Percentiles rank a stretch among this genome's conserved stretches.
Evolutionary conservation across 2,797 vertebrate genomes (phyloP).

Genomic region (Stomatorhinus walkeri): DNA sequence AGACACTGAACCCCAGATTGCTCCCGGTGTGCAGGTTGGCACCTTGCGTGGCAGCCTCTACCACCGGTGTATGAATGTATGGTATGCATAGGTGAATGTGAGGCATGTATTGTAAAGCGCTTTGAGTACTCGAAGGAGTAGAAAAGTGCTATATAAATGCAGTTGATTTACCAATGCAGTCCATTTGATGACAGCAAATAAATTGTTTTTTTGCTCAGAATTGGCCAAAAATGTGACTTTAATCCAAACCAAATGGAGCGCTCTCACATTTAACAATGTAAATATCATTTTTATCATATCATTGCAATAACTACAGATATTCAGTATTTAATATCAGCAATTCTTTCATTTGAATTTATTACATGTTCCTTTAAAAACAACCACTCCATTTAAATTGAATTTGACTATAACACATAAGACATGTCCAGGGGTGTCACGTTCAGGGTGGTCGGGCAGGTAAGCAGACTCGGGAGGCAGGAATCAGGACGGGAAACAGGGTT

Average conservation of each 20-base stretch:
- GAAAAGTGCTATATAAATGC: too few relatives aligned
- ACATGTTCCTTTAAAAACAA: neutral
- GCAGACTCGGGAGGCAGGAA: too few relatives aligned
- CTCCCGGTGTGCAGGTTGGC: too few relatives aligned
- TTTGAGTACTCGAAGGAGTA: too few relatives aligned
- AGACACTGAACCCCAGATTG: too few relatives aligned
- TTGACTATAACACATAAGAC: neutral
- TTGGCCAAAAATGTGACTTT: neutral
- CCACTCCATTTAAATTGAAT: neutral
- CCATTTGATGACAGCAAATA: neutral
- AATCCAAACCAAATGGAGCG: neutral
- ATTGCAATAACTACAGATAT: neutral
- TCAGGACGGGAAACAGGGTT: too few relatives aligned
- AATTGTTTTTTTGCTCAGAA: neutral
- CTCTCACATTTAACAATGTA: neutral
- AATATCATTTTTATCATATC: neutral
- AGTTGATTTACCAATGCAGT: too few relatives aligned
- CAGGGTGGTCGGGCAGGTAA: too few relatives aligned
- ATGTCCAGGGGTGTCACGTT: neutral
- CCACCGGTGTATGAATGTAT: too few relatives aligned
- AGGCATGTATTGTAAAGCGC: too few relatives aligned
- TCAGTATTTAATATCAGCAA: neutral
- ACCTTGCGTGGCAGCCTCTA: too few relatives aligned
- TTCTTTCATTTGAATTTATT: neutral
- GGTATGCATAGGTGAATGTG: too few relatives aligned